Evolutionary conservation across 23 tunicate genomes (phyloP).

Genomic region (Styela clava): DNA sequence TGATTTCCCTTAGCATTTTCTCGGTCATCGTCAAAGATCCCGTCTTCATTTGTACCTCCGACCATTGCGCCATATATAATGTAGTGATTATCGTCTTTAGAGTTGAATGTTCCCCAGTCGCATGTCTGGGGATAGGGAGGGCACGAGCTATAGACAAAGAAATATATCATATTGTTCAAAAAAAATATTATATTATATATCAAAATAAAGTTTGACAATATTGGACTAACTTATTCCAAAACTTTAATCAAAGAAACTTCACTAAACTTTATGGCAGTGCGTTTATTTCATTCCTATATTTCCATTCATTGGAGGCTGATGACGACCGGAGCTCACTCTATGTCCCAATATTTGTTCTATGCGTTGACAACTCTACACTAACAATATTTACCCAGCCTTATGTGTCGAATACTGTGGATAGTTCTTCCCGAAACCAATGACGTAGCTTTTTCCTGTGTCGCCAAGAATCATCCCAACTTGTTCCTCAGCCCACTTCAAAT

Average conservation of each 20-base stretch:
- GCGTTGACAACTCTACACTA: too few relatives aligned
- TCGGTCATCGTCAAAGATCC: constrained; percentile 29
- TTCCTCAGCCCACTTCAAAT: constrained; percentile 19
- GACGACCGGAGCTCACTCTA: too few relatives aligned
- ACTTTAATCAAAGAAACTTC: too few relatives aligned
- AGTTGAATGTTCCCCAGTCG: constrained; percentile 20
- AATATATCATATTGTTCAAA: too few relatives aligned
- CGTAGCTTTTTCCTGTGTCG: constrained; percentile 29
- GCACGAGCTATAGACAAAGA: constrained; percentile 17
- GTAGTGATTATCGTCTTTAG: constrained; percentile 30
- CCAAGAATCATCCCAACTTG: constrained; percentile 20
- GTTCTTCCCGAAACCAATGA: constrained; percentile 12
- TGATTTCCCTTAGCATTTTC: constrained; percentile 22
- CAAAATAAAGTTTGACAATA: too few relatives aligned
- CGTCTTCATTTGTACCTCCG: constrained; percentile 38
- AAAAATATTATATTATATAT: too few relatives aligned
- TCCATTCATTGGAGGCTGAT: too few relatives aligned
- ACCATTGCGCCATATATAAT: constrained; percentile 50
- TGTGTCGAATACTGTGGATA: constrained; percentile 12
- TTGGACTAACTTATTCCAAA: too few relatives aligned
- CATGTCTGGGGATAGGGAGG: constrained; percentile 27
- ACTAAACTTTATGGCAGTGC: too few relatives aligned
- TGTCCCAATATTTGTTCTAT: too few relatives aligned
- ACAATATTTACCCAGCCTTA: constrained; percentile 13
- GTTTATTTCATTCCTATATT: too few relatives aligned